phyloP scores from a whole-genome alignment of 37 sponge, comb jelly and placozoan genomes.

The Geodia barretti region DNA sequence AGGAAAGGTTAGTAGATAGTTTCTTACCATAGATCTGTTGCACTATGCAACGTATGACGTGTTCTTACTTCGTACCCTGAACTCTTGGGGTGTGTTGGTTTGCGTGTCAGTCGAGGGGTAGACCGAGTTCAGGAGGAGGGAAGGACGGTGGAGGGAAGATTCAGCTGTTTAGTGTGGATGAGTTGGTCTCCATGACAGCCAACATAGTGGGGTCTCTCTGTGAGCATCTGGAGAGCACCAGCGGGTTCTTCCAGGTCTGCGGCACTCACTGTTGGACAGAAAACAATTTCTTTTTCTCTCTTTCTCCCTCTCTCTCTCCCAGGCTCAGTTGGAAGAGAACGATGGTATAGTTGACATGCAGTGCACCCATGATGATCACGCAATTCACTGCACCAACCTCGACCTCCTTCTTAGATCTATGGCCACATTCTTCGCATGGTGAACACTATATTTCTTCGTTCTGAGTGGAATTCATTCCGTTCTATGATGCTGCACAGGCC shows the following conservation, averaged over 20 bases:
- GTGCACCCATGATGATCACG: slow-evolving; percentile 6
- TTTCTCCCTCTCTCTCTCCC: neutral
- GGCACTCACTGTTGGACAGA: neutral
- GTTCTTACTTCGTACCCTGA: too few relatives aligned
- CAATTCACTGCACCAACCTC: slow-evolving; percentile 11
- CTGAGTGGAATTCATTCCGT: too few relatives aligned
- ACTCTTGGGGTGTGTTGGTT: too few relatives aligned
- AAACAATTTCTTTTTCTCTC: neutral
- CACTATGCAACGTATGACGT: too few relatives aligned
- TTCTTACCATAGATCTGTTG: too few relatives aligned
- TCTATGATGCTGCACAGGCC: too few relatives aligned
- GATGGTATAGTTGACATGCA: slow-evolving; percentile 53
- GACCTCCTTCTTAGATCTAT: slow-evolving; percentile 47
- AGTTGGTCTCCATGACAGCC: slow-evolving; percentile 13
- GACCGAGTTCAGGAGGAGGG: neutral
- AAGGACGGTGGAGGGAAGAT: slow-evolving; percentile 14
- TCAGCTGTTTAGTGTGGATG: neutral
- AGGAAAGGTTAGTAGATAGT: slow-evolving; percentile 34
- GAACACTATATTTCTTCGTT: neutral
- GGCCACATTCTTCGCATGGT: slow-evolving; percentile 64
- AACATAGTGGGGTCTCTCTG: slow-evolving; percentile 39
- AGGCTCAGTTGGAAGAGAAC: slow-evolving; percentile 48
- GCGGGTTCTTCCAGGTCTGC: slow-evolving; percentile 63
- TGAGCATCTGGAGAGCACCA: slow-evolving; percentile 57
- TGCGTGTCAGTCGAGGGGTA: too few relatives aligned